Percentiles rank a stretch among this genome's conserved stretches.
phyloP scores from a whole-genome alignment of 2,797 vertebrate species.

The Eulemur coronatus region DNA sequence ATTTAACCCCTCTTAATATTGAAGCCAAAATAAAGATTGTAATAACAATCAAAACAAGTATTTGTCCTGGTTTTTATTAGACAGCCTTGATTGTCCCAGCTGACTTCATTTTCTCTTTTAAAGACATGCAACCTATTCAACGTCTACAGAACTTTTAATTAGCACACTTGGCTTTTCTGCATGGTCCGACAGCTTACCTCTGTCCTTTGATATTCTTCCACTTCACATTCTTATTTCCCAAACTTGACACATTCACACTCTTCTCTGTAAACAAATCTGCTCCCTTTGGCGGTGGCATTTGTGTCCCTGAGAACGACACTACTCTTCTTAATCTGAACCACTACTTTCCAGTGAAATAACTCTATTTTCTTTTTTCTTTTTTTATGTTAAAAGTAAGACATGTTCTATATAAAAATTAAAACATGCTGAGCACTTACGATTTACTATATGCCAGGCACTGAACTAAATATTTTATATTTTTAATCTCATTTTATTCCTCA shows the following conservation, averaged over 20 bases:
- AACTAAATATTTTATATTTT: background rate
- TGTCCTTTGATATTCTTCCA: background rate
- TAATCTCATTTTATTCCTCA: background rate
- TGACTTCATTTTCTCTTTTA: slow-evolving; percentile 5
- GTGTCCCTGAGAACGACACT: background rate
- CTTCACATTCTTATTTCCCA: background rate
- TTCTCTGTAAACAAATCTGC: background rate
- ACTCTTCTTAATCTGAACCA: background rate
- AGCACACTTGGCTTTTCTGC: background rate
- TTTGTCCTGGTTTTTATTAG: background rate
- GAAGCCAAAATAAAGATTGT: background rate
- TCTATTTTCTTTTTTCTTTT: background rate
- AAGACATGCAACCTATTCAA: background rate
- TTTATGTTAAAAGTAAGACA: background rate
- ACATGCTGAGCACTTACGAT: background rate
- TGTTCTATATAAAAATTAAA: background rate
- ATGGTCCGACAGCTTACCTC: background rate
- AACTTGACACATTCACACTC: background rate
- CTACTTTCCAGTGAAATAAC: background rate
- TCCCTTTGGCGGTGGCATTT: background rate
- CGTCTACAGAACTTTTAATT: background rate
- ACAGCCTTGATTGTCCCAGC: background rate
- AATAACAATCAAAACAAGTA: background rate
- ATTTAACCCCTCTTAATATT: background rate
- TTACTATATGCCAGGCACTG: background rate